These are phyloP conservation scores for Brachystomella parvula DNA, from an alignment of 1,140 invertebrate species.

Conservation along the genomic window DNA sequence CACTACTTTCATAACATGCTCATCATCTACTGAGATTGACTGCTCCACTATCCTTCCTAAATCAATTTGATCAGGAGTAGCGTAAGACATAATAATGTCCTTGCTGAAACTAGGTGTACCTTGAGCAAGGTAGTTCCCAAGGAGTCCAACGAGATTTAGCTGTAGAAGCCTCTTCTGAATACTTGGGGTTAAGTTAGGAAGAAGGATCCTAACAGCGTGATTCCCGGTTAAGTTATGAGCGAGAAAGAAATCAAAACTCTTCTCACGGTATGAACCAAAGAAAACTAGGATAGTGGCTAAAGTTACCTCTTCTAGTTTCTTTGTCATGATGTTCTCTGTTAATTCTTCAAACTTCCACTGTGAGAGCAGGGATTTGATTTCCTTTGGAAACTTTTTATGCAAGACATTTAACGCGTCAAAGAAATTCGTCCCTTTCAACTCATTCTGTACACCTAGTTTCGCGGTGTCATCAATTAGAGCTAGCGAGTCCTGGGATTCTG, in stretches of 20 bases:
- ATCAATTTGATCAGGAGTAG: not conserved
- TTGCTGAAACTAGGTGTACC: not conserved
- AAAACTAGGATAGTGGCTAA: not conserved
- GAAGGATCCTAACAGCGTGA: constrained; percentile 8
- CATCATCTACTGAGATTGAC: constrained; percentile 1
- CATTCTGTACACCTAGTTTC: not conserved
- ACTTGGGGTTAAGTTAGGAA: not conserved
- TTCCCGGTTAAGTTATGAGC: constrained; percentile 2
- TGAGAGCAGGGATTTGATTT: not conserved
- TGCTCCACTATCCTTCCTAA: not conserved
- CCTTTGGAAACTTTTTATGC: not conserved
- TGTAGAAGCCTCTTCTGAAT: constrained; percentile 7
- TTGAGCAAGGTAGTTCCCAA: not conserved
- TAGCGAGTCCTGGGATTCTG: not conserved
- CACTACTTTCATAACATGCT: constrained; percentile 14
- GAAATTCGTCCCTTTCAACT: not conserved
- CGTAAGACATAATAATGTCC: not conserved
- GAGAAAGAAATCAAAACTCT: constrained; percentile 11
- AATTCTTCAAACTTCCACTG: constrained; percentile 8
- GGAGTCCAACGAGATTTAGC: not conserved
- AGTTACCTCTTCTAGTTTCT: not conserved
- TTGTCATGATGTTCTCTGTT: not conserved
- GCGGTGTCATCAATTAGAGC: not conserved
- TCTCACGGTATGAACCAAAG: constrained; percentile 1
- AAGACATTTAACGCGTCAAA: not conserved